Evolutionary conservation across 2,113 vertebrate genomes (phyloP), one percentile per base, ranked within the genome.

Genomic region (Mola mola): DNA sequence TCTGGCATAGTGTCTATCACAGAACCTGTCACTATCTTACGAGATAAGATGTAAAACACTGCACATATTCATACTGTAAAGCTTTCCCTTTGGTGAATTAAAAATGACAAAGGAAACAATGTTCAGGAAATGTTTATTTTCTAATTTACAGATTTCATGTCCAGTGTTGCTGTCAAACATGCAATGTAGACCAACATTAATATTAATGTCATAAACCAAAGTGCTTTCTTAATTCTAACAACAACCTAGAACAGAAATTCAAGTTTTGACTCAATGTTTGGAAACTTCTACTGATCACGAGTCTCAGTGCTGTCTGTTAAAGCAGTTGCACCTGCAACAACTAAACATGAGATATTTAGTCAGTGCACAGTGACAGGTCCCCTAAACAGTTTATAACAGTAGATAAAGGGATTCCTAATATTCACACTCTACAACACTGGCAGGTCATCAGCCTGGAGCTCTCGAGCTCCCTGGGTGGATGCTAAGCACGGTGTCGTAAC

Each of bases 71-170:
- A 7, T n/a, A n/a, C n/a, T n/a, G n/a, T n/a, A 2, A 48, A 41
- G 5, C 22, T 12, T 19, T 4, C 38, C 8, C 1, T 62, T 28
- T 41, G 4, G 13, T 5, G 19, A 65, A 46, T 26, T 50, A 50
- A 46, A 59, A 66, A 31, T 8, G n/a, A 41, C 13, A 24, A 31
- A 47, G 2, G 6, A 17, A 51, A 36, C 12, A 42, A 58, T 10
- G 28, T 66, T 70, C n/a, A 75, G 63, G 79, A 82, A 79, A 55
- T 42, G 47, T 89, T 89, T 86, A 83, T 87, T 86, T 53, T 67
- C 46, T 78, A 66, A 42, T 71, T n/a, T 57, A 84, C 44, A 43
- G 56, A 56, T 68, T 33, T 33, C 47, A 50, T 63, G 19, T 56
- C 47, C 61, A 82, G 31, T 73, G 41, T 52, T 34, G 15, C 24